These are phyloP conservation scores for Neoitamus cyanurus DNA, from an alignment of 2,888 invertebrate species.

Conservation along the genomic window DNA sequence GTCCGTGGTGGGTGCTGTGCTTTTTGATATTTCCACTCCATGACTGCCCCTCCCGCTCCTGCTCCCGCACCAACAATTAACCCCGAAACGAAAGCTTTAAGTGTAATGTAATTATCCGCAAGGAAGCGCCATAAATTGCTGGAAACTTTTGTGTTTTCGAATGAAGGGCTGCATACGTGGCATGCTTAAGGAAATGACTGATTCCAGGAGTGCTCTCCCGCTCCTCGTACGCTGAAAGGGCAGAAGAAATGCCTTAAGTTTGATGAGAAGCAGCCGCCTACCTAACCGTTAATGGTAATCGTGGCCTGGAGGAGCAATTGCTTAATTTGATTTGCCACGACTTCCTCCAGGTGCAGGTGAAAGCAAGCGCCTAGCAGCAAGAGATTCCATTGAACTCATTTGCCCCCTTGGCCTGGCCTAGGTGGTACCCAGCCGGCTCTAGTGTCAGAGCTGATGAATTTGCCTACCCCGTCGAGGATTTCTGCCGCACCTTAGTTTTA, in stretches of 20 bases:
- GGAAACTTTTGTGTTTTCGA: background rate
- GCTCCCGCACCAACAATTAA: background rate
- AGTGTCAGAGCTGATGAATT: background rate
- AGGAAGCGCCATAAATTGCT: background rate
- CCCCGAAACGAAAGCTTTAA: background rate
- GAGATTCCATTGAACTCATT: background rate
- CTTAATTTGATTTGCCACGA: background rate
- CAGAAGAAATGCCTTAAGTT: background rate
- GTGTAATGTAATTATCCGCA: background rate
- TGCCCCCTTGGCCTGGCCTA: background rate
- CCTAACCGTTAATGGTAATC: background rate
- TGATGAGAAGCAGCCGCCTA: background rate
- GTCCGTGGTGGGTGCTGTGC: background rate
- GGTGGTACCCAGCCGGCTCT: background rate
- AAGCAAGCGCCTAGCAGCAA: background rate
- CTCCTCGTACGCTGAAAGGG: background rate
- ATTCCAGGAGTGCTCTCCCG: background rate
- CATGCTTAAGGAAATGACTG: constrained; percentile 1
- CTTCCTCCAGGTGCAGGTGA: background rate
- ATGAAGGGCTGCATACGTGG: background rate
- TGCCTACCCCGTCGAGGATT: background rate
- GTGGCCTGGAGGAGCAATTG: background rate
- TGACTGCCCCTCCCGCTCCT: background rate
- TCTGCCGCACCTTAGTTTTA: constrained; percentile 3
- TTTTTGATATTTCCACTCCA: background rate